Percentiles rank a stretch among this genome's conserved stretches.
Evolutionary conservation across 2,888 invertebrate genomes (phyloP).

Genomic region (Aspidiotus destructor): DNA sequence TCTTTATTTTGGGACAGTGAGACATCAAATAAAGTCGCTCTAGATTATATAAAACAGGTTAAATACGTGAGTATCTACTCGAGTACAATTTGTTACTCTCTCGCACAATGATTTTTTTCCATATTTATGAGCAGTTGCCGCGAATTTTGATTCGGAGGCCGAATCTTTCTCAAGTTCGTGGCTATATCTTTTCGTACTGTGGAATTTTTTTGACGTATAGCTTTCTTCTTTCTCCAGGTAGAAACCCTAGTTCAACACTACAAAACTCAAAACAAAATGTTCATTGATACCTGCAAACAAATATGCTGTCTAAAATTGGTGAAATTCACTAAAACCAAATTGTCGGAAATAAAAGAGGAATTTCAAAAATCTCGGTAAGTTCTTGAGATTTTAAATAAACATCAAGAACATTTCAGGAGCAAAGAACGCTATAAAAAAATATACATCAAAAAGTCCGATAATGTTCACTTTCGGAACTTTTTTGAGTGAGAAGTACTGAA

Average conservation of each 20-base stretch:
- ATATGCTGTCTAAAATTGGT: slow-evolving; percentile 15
- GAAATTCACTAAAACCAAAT: neutral
- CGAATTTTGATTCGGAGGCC: too few species aligned
- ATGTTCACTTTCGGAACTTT: too few species aligned
- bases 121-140: neutral
- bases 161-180: too few species aligned
- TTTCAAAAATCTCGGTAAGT: slow-evolving; percentile 6
- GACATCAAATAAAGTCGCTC: slow-evolving; percentile 5
- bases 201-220: neutral
- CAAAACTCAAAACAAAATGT: slow-evolving; percentile 10
- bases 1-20: slow-evolving; percentile 18
- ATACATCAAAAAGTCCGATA: too few species aligned
- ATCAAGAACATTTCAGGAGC: too few species aligned
- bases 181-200: too few species aligned
- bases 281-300: slow-evolving; percentile 11
- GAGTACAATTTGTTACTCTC: neutral
- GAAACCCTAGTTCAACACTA: slow-evolving; percentile 7
- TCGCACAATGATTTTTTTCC: neutral
- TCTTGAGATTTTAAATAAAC: neutral
- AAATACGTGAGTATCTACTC: slow-evolving; percentile 3
- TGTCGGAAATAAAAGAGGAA: slow-evolving; percentile 6
- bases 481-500: too few species aligned
- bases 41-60: slow-evolving; percentile 19
- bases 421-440: too few species aligned
- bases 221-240: neutral